Evolutionary conservation across 2,113 vertebrate species (phyloP).

Genomic region (Girardinichthys multiradiatus): DNA sequence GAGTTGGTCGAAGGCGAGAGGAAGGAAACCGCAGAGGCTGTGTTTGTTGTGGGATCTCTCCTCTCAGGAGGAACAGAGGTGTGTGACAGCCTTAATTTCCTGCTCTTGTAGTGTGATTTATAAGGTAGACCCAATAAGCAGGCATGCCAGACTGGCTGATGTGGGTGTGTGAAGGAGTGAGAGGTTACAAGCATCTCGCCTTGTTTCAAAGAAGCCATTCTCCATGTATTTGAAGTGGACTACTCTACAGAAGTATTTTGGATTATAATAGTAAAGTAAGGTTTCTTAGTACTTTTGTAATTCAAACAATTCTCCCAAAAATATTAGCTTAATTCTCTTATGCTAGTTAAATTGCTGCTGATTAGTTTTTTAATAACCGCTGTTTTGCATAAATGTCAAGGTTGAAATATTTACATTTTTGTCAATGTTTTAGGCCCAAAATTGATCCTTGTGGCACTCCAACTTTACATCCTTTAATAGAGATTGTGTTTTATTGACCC

Average conservation of each 20-base stretch:
- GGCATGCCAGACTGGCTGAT: constrained; percentile 37
- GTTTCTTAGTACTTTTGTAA: too few species aligned
- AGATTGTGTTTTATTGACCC: too few species aligned
- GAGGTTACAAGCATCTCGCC: neutral
- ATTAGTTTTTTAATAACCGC: too few species aligned
- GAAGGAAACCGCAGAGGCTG: constrained; percentile 21
- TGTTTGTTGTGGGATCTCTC: constrained; percentile 33
- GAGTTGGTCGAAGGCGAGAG: constrained; percentile 35
- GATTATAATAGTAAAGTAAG: neutral
- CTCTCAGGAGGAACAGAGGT: constrained; percentile 23
- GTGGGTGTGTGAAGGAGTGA: constrained; percentile 38
- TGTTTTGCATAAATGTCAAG: too few species aligned
- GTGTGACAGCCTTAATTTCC: constrained; percentile 74
- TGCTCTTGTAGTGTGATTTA: constrained; percentile 66
- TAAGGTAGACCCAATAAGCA: constrained; percentile 38
- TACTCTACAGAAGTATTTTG: neutral
- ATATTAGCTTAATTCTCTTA: too few species aligned
- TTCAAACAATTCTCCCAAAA: too few species aligned
- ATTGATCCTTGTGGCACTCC: neutral
- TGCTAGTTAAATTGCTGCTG: too few species aligned
- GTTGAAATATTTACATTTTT: neutral
- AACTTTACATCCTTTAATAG: too few species aligned
- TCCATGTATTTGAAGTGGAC: neutral
- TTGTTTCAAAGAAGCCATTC: neutral
- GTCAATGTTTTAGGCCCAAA: neutral